These are phyloP conservation scores for Rhinolophus ferrumequinum DNA, from an alignment of 2,113 vertebrate genomes.

Conservation along the genomic window DNA sequence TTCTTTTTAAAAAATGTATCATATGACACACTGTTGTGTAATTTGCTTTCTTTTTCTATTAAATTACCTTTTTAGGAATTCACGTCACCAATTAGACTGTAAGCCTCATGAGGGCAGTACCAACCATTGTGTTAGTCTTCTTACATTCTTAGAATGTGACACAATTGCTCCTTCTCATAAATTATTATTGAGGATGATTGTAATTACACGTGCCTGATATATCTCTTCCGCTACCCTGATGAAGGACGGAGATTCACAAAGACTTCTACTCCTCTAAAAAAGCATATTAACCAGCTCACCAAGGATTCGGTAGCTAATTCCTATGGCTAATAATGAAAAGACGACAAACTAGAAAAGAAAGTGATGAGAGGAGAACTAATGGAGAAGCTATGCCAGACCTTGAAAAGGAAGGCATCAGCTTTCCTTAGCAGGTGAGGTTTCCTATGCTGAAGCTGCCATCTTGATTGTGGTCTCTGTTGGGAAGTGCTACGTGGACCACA, in stretches of 20 bases:
- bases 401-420: neutral
- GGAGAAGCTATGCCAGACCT: rapidly evolving
- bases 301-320: neutral
- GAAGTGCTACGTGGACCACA: neutral
- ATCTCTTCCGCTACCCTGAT: neutral
- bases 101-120: neutral
- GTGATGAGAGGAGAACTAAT: neutral
- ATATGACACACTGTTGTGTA: neutral
- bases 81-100: neutral
- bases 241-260: neutral
- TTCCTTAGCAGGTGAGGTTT: neutral
- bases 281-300: neutral
- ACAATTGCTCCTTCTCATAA: neutral
- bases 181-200: neutral
- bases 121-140: neutral
- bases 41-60: conserved; percentile 22
- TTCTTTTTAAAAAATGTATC: neutral
- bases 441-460: neutral
- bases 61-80: neutral
- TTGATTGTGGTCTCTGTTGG: neutral
- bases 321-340: neutral
- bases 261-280: neutral
- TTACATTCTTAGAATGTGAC: neutral
- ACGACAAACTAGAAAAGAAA: neutral
- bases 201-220: neutral